Percentiles rank a stretch among this genome's conserved stretches.
These are phyloP conservation scores for Pantherophis guttatus DNA, from an alignment of 2,113 vertebrate species.

Conservation along the genomic window DNA sequence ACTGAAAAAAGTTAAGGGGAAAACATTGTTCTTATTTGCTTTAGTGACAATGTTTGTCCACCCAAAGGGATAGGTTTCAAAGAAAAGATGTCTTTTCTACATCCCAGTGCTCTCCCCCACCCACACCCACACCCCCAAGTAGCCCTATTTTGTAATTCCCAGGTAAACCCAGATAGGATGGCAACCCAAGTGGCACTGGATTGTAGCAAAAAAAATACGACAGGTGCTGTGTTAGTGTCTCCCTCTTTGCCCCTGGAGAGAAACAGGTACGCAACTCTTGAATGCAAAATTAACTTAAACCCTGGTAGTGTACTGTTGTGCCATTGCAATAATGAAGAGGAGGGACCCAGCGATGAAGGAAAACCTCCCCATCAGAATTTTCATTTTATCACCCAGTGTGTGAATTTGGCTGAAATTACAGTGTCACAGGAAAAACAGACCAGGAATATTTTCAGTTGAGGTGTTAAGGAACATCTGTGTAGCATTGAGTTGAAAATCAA, in stretches of 20 bases:
- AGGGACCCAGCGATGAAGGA: background rate
- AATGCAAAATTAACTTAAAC: background rate
- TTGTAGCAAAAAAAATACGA: background rate
- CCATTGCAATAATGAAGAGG: background rate
- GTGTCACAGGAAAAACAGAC: background rate
- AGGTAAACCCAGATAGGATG: too few relatives aligned
- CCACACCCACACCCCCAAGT: too few relatives aligned
- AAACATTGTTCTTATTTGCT: background rate
- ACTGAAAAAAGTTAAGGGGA: background rate
- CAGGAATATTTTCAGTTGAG: background rate
- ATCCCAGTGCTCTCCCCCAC: background rate
- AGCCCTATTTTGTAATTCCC: background rate
- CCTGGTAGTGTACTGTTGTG: background rate
- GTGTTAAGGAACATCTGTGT: background rate
- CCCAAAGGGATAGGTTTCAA: background rate
- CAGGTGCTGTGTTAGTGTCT: background rate
- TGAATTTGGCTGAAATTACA: too few relatives aligned
- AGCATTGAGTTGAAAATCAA: background rate
- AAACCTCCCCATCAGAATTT: background rate
- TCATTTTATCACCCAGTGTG: background rate
- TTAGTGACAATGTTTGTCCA: too few relatives aligned
- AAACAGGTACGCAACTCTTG: background rate
- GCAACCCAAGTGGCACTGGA: background rate
- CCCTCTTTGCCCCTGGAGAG: background rate
- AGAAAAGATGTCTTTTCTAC: background rate